Evolutionary conservation across 2,888 invertebrate species (phyloP).

Genomic region (Agriotes lineatus): DNA sequence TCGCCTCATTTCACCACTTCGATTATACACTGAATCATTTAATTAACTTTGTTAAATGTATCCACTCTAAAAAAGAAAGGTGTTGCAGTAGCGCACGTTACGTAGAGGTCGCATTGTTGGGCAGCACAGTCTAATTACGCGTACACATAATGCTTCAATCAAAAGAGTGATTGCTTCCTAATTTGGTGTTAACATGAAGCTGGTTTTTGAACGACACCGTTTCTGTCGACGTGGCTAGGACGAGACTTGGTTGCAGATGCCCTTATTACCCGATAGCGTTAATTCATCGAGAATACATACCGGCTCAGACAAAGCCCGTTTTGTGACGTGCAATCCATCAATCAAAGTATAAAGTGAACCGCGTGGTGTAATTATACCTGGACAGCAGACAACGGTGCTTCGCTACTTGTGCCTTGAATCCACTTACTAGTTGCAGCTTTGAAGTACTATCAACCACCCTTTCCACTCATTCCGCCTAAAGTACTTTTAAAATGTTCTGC

Average conservation of each 20-base stretch:
- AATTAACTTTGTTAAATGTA: too few species aligned
- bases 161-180: slow-evolving; percentile 51
- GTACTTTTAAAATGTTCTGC: too few species aligned
- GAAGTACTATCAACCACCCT: too few species aligned
- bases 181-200: slow-evolving; percentile 57
- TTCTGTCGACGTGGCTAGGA: slow-evolving; percentile 55
- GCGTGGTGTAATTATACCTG: slow-evolving; percentile 57
- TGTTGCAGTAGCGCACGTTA: background rate
- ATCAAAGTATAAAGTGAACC: slow-evolving; percentile 59
- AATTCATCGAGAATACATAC: slow-evolving; percentile 54
- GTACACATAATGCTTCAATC: slow-evolving; percentile 46
- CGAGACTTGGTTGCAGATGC: slow-evolving; percentile 57
- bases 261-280: slow-evolving; percentile 57
- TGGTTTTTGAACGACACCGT: slow-evolving; percentile 56
- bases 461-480: too few species aligned
- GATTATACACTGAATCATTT: too few species aligned
- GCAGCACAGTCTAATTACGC: slow-evolving; percentile 13
- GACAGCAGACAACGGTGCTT: slow-evolving; percentile 47
- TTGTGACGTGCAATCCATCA: slow-evolving; percentile 60
- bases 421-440: slow-evolving; percentile 6
- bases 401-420: slow-evolving; percentile 47
- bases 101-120: background rate
- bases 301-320: slow-evolving; percentile 54
- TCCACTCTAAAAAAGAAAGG: too few species aligned
- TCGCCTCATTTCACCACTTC: too few species aligned